Base-by-base conservation (phyloP, 2,113 vertebrate species). In the Alectura lathami region DNA sequence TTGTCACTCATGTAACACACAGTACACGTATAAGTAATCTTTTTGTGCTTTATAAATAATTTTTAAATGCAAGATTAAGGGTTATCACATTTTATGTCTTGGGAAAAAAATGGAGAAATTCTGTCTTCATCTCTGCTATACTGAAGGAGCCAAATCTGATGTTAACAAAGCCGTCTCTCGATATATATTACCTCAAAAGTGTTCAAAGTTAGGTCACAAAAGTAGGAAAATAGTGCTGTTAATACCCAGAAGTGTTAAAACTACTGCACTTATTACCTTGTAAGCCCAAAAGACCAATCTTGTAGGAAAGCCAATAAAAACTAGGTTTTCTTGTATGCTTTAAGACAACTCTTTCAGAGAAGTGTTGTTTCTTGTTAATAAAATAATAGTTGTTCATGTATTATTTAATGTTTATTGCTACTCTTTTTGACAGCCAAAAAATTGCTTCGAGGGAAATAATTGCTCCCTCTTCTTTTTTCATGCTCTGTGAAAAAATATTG, bases 11-110 rank as follows among this genome's bases (percentile, higher is more conserved):
- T 63, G 6, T 70, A 48, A 48, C 54, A 67, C 36, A 53, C 15
- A 1, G 36, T 75, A 34, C 7, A 45, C 0, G 0, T 23, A 21
- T 0, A 0, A 89, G 12, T 27, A 56, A 59, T 30, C 1, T 40
- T 69, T 42, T 68, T 15, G 26, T 43, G 45, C 11, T 86, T 80
- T 72, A 50, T 29, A 17, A 32, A 22, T 22, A 18, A 26, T 43
- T 11, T 63, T 36, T 8, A 40, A 63, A 29, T 30, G 9, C 57
- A 45, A 75, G 4, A 4, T 75, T 54, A 81, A 34, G 3, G 13
- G 2, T 57, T 86, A 51, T 1, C 8, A 69, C 27, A 53, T 74
- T 43, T 62, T 57, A 3, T n/a, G 9, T n/a, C 27, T 81, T 57
- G 4, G 3, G 12, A n/a, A n/a, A n/a, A 80, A 38, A 60, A 11